phyloP scores from a whole-genome alignment of 1,140 invertebrate species.

The Leptinotarsa defecta region DNA sequence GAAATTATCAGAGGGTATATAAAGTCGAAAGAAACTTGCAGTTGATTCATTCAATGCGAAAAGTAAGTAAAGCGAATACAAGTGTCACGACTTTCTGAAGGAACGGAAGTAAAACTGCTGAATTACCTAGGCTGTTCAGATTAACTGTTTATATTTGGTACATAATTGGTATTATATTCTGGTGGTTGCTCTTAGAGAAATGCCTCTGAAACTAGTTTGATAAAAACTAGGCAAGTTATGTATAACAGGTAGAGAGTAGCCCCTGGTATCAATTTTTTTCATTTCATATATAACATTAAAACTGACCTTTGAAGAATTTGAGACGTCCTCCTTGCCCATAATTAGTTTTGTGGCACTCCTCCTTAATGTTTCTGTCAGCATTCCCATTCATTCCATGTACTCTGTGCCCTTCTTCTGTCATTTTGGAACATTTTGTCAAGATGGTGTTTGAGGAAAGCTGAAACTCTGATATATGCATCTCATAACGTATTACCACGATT shows the following conservation, averaged over 20 bases:
- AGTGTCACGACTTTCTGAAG: too few relatives aligned
- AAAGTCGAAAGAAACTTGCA: too few relatives aligned
- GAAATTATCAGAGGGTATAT: too few relatives aligned
- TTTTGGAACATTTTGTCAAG: slow-evolving; percentile 68
- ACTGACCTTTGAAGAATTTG: slow-evolving; percentile 67
- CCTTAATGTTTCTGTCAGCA: slow-evolving; percentile 58
- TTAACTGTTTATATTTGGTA: neutral
- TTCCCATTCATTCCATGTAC: slow-evolving; percentile 67
- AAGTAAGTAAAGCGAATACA: too few relatives aligned
- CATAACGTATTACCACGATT: slow-evolving; percentile 45
- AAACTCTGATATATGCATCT: slow-evolving; percentile 52
- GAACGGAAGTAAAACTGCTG: too few relatives aligned
- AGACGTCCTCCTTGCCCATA: slow-evolving; percentile 61
- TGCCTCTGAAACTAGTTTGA: too few relatives aligned
- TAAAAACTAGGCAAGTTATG: too few relatives aligned
- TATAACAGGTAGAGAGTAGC: neutral
- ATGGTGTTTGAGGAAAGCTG: slow-evolving; percentile 45
- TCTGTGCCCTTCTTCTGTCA: slow-evolving; percentile 68
- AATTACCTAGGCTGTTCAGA: neutral
- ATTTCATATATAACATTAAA: slow-evolving; percentile 14
- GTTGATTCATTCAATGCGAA: too few relatives aligned
- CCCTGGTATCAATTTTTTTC: slow-evolving; percentile 1
- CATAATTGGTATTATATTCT: too few relatives aligned
- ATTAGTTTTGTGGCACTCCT: slow-evolving; percentile 47
- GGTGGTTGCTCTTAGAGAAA: too few relatives aligned